Evolutionary conservation across 2,888 invertebrate species (phyloP), one percentile per base, ranked within the genome.

Genomic region (Galeopsomyia nigrocyanea): DNA sequence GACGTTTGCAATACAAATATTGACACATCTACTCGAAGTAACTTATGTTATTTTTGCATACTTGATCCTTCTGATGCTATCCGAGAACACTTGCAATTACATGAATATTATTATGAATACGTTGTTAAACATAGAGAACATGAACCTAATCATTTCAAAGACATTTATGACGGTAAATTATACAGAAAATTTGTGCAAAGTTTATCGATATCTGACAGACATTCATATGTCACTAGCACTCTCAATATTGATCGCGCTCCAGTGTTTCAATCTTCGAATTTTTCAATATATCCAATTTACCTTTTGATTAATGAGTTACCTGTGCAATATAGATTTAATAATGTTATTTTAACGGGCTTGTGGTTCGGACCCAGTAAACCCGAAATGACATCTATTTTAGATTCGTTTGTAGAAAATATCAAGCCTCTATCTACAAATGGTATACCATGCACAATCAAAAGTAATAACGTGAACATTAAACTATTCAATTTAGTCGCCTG

Each of bases 231-330:
- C 7, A 62, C 51, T n/a, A 19, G 21, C 1, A 21, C 47, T 49
- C 62, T 68, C 46, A 68, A 68, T 53, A 62, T 22, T 21, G 57
- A 57, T 57, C 26, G 31, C 13, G 57, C 31, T 3, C 57, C 57
- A 57, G 17, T 16, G 14, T 31, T 58, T 6, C 10, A 60, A 51
- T 31, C 58, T n/a, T 58, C 51, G 6, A 26, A 13, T 31, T 26
- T 31, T 5, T 67, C 67, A 51, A 67, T 67, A 26, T 67, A 57
- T 47, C 66, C 66, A 13, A 66, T 66, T 17, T 66, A 56, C 21
- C 1, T 57, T 17, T 68, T 73, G 22, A 19, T 68, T 9, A 78
- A 76, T 70, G 78, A 78, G 64, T 21, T 77, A 13, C 70, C 73
- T 39, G 68, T 63, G 6, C 21, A 73, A 17, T 55, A 61, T n/a